Base-by-base conservation (phyloP, 2,888 invertebrate species). In the Toxonevra muliebris region DNA sequence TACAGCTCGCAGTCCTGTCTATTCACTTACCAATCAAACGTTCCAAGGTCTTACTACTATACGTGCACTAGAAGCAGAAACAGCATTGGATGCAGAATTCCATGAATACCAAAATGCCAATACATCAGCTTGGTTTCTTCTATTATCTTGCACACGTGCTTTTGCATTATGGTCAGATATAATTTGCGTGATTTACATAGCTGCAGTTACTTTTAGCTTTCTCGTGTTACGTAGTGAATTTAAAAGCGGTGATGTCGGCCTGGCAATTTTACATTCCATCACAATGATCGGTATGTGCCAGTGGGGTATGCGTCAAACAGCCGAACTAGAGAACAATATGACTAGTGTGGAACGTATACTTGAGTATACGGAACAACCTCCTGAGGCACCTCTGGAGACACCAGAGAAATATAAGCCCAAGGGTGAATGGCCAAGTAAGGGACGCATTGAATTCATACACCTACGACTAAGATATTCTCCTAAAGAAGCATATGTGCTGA, bases 91-190 rank as follows among this genome's bases (percentile, higher is more conserved):
- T 42, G 82, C 83, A 52, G 89, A 91, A 75, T 91, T 91, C 76
- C 90, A 91, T 76, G 85, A 86, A 19, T 88, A 88, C 73, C 89
- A 90, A 77, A 90, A 90, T 77, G 79, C 87, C 0, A 93, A 94
- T 79, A 90, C 92, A 1, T 89, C 93, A 0, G 89, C 93, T 1
- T 94, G 92, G 91, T 88, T 87, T 81, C 86, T 95, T 69, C 96
- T 96, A 82, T 90, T 98, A 48, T 90, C 93, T 0, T 92, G 94
- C 40, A 94, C 94, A 0, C 90, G 97, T 68, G 97, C 97, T 76
- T 96, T 98, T 81, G 97, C 96, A 0, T 91, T 96, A 76, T 94
- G 94, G 90, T 87, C 98, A 75, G 98, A 98, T 83, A 86, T 95
- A 69, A 89, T 97, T 60, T 97, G 97, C 79, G 90, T 94, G 0